phyloP scores from a whole-genome alignment of 1,140 invertebrate genomes.

The Drosophila sulfurigaster region DNA sequence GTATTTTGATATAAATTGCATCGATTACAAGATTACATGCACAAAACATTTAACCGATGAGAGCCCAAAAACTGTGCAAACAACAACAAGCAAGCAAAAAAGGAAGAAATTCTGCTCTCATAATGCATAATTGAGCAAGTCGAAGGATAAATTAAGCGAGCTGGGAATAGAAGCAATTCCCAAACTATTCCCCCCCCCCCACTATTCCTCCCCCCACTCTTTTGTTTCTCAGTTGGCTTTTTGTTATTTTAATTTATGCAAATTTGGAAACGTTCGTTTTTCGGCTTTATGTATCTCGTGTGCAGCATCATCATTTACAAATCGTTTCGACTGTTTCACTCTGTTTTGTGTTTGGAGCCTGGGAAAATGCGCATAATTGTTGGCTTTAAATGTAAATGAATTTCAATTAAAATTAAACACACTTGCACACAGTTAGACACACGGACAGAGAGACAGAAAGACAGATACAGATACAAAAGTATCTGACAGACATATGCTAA shows the following conservation, averaged over 20 bases:
- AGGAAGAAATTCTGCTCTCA: constrained; percentile 17
- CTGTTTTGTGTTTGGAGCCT: constrained; percentile 27
- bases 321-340: constrained; percentile 48
- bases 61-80: background rate
- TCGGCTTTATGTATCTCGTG: constrained; percentile 66
- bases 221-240: constrained; percentile 1
- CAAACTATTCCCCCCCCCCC: background rate
- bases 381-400: constrained; percentile 75
- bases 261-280: constrained; percentile 59
- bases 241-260: constrained; percentile 71
- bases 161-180: constrained; percentile 8
- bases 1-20: constrained; percentile 70
- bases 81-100: background rate
- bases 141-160: constrained; percentile 14
- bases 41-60: constrained; percentile 17
- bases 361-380: constrained; percentile 78
- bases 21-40: constrained; percentile 66
- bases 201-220: too few relatives aligned
- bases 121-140: constrained; percentile 44
- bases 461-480: constrained; percentile 29
- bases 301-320: constrained; percentile 73
- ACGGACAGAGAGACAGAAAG: constrained; percentile 21
- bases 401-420: constrained; percentile 74
- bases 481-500: constrained; percentile 49
- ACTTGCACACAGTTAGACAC: constrained; percentile 27